Percentiles rank a stretch among this genome's conserved stretches.
Conservation (phyloP, 2,113 vertebrate species). For the Bos javanicus region DNA sequence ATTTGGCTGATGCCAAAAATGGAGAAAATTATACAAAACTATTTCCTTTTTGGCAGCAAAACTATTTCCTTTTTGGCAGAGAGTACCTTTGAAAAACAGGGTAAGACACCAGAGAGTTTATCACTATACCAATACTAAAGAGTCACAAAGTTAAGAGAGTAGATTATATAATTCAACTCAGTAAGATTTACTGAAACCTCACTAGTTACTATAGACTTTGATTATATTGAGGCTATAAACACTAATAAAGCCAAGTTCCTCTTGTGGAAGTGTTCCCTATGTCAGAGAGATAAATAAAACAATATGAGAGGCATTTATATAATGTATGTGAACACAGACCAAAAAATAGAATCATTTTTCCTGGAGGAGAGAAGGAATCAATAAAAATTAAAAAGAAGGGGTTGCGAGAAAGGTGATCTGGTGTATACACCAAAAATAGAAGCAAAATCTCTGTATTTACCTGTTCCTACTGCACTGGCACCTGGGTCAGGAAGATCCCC, state of each 20-base stretch:
- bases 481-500: background rate
- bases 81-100: background rate
- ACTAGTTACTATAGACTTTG: background rate
- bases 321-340: background rate
- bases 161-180: background rate
- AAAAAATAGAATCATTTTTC: background rate
- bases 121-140: background rate
- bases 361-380: background rate
- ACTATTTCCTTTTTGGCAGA: background rate
- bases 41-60: background rate
- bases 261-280: background rate
- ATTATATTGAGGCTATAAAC: background rate
- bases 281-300: conserved; percentile 21
- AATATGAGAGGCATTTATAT: background rate
- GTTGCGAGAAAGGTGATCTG: background rate
- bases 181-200: background rate
- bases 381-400: background rate
- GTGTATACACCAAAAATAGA: background rate
- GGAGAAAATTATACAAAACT: background rate
- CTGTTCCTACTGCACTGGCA: background rate
- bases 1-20: background rate
- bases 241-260: background rate
- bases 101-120: background rate
- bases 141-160: background rate
- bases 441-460: background rate